Evolutionary conservation across 2,113 vertebrate species (phyloP).

Genomic region (Percopsis transmontana): DNA sequence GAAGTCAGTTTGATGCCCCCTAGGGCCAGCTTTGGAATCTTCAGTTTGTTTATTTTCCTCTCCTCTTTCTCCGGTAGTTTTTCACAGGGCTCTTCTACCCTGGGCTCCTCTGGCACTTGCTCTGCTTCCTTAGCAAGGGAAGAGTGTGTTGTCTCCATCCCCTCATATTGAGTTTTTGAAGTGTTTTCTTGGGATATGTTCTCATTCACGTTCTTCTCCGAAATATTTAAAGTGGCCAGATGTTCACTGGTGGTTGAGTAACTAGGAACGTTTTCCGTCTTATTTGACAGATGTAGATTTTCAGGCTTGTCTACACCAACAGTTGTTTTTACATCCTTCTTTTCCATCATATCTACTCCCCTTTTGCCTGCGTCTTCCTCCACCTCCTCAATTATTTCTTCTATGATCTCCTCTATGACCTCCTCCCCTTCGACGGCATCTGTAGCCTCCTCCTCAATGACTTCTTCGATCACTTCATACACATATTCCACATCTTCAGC

Average conservation of each 20-base stretch:
- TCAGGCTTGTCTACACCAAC: constrained; percentile 10
- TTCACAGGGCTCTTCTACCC: constrained; percentile 45
- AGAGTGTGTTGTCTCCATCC: constrained; percentile 28
- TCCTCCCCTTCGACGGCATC: constrained; percentile 55
- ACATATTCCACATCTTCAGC: constrained; percentile 43
- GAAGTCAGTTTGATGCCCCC: constrained; percentile 91
- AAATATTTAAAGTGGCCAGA: constrained; percentile 26
- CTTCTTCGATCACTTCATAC: constrained; percentile 64
- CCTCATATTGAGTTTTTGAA: constrained; percentile 31
- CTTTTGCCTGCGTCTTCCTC: constrained; percentile 38
- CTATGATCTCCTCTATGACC: constrained; percentile 63
- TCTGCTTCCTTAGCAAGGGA: constrained; percentile 8
- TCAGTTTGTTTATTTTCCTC: constrained; percentile 87
- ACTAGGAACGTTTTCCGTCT: constrained; percentile 12
- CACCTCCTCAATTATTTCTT: constrained; percentile 56
- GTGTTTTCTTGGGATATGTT: constrained; percentile 9
- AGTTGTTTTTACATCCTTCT: constrained; percentile 18
- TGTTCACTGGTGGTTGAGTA: background rate
- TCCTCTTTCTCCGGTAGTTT: constrained; percentile 76
- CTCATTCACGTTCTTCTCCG: constrained; percentile 17
- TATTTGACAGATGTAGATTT: background rate
- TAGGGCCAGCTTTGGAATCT: constrained; percentile 85
- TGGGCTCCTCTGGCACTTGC: constrained; percentile 10
- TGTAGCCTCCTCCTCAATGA: constrained; percentile 51
- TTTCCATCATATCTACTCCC: constrained; percentile 15